These are phyloP conservation scores for human DNA, from an alignment of 2,113 vertebrate species.

Conservation along the genomic window GRCh38 chr18:59376501-59377000, in stretches of 20 bases:
- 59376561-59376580: constrained; percentile 85
- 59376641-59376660: constrained; percentile 91
- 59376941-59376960: constrained; percentile 49
- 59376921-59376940: constrained; percentile 63
- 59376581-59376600: constrained; percentile 91
- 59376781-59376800: constrained; percentile 83
- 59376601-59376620: constrained; percentile 88
- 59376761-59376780: constrained; percentile 92
- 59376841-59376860: constrained; percentile 81
- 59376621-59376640: constrained; percentile 89
- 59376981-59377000: constrained; percentile 55
- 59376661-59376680: constrained; percentile 91
- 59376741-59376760: constrained; percentile 91
- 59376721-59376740: constrained; percentile 90
- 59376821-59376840: constrained; percentile 89
- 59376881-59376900: constrained; percentile 80
- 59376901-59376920: constrained; percentile 80
- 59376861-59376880: constrained; percentile 78
- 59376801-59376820: constrained; percentile 85
- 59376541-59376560: constrained; percentile 82
- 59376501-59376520: constrained; percentile 83
- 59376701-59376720: constrained; percentile 94
- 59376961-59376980: constrained; percentile 50
- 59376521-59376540: constrained; percentile 85
- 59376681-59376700: constrained; percentile 91